These are phyloP conservation scores for Hymenochirus boettgeri DNA, from an alignment of 2,113 vertebrate genomes.

Conservation along the genomic window DNA sequence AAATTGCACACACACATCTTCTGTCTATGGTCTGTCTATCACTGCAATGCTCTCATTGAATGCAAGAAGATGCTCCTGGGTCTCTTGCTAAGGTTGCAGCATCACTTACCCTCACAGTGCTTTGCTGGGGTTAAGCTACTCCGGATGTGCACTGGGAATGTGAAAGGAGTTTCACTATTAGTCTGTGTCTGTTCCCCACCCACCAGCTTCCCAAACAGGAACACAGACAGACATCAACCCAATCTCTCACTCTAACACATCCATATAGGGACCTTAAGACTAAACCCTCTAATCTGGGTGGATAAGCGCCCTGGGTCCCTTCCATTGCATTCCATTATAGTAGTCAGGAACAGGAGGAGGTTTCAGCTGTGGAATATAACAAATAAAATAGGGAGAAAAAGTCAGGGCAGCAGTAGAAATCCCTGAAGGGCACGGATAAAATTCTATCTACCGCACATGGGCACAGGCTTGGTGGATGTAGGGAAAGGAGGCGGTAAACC, in stretches of 20 bases:
- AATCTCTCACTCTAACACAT: conserved; percentile 67
- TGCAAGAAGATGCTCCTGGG: no score
- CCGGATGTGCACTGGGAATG: conserved; percentile 66
- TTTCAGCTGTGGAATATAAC: conserved; percentile 66
- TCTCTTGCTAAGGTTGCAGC: no score
- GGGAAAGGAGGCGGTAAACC: no score
- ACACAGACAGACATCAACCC: conserved; percentile 58
- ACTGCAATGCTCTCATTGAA: no score
- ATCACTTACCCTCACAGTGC: conserved; percentile 82
- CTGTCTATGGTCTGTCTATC: no score
- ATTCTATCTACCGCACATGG: conserved; percentile 16
- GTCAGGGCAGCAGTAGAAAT: conserved; percentile 51
- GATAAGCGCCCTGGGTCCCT: conserved; percentile 64
- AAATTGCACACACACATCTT: no score
- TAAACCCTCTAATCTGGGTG: conserved; percentile 76
- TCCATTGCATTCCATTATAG: conserved; percentile 71
- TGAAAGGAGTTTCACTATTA: conserved; percentile 73
- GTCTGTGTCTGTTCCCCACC: conserved; percentile 66
- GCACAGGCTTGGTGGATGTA: no score
- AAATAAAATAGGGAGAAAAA: conserved; percentile 43
- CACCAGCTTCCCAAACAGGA: conserved; percentile 91
- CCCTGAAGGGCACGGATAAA: conserved; percentile 11
- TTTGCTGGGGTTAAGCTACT: conserved; percentile 67
- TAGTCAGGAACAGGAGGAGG: conserved; percentile 59
- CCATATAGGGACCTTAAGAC: conserved; percentile 92